Percentiles rank a stretch among this genome's conserved stretches.
Conservation (phyloP, 2,113 vertebrate genomes). For the Pimephales promelas region DNA sequence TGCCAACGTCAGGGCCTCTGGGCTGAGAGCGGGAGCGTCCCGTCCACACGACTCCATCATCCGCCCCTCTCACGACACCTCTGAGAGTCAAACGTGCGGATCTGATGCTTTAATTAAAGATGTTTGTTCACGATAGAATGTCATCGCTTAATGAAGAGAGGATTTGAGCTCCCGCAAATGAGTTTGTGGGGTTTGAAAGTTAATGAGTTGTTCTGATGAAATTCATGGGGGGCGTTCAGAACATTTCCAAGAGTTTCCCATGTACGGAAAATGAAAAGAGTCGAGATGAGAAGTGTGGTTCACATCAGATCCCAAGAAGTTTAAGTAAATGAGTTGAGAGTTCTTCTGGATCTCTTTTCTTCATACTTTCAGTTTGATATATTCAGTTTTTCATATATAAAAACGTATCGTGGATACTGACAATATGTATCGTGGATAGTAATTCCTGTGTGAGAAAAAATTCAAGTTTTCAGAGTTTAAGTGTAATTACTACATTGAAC, state of each 20-base stretch:
- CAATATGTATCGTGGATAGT: too few relatives aligned
- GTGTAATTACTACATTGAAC: too few relatives aligned
- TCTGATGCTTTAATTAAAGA: conserved; percentile 82
- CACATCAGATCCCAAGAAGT: not conserved
- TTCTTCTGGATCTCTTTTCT: not conserved
- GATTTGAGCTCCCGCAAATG: conserved; percentile 74
- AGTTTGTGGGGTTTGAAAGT: conserved; percentile 65
- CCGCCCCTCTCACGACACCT: not conserved
- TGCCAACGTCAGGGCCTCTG: conserved; percentile 49
- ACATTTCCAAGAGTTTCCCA: not conserved
- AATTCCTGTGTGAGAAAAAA: too few relatives aligned
- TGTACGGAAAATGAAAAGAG: not conserved
- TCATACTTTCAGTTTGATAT: not conserved
- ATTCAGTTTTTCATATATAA: too few relatives aligned
- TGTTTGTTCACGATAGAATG: conserved; percentile 76
- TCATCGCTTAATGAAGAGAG: conserved; percentile 68
- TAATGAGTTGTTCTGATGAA: conserved; percentile 69
- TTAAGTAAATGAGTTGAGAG: not conserved
- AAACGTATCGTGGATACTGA: too few relatives aligned
- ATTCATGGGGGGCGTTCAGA: conserved; percentile 38
- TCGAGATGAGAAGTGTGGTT: not conserved
- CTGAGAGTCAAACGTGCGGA: conserved; percentile 59
- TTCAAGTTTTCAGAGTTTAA: too few relatives aligned
- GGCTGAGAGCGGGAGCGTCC: conserved; percentile 44
- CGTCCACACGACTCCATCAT: conserved; percentile 36